These are phyloP conservation scores for Chlorops oryzae DNA, from an alignment of 1,140 invertebrate genomes.

Conservation along the genomic window DNA sequence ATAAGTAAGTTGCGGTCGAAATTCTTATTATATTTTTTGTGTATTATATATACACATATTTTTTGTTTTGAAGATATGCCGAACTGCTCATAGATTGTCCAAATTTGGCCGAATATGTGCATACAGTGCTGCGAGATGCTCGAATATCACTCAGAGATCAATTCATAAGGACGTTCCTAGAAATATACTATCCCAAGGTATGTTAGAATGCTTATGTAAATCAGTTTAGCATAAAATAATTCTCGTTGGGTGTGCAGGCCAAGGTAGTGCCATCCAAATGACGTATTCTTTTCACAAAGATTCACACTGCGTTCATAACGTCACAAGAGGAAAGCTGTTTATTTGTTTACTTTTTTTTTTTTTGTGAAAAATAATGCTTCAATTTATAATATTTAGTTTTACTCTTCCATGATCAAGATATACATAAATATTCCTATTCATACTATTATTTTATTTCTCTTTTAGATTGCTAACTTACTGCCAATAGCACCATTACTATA, in stretches of 20 bases:
- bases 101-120: constrained; percentile 40
- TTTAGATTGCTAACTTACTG: constrained; percentile 27
- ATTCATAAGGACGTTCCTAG: constrained; percentile 41
- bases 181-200: constrained; percentile 44
- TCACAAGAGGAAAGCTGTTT: too few species aligned
- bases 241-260: too few species aligned
- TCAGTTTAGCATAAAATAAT: too few species aligned
- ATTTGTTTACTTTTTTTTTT: not conserved
- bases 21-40: not conserved
- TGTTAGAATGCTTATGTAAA: too few species aligned
- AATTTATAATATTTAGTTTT: too few species aligned
- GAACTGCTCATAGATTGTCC: constrained; percentile 40
- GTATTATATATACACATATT: not conserved
- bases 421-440: not conserved
- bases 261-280: too few species aligned
- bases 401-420: not conserved
- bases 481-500: constrained; percentile 44
- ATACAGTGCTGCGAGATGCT: constrained; percentile 38
- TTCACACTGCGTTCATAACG: too few species aligned
- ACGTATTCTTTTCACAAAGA: too few species aligned
- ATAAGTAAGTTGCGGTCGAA: constrained; percentile 48
- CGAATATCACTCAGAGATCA: constrained; percentile 41
- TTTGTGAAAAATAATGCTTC: too few species aligned
- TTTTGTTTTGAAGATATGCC: constrained; percentile 29
- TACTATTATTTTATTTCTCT: too few species aligned